Conservation (phyloP, 2,797 vertebrate genomes). For the Thaleichthys pacificus region DNA sequence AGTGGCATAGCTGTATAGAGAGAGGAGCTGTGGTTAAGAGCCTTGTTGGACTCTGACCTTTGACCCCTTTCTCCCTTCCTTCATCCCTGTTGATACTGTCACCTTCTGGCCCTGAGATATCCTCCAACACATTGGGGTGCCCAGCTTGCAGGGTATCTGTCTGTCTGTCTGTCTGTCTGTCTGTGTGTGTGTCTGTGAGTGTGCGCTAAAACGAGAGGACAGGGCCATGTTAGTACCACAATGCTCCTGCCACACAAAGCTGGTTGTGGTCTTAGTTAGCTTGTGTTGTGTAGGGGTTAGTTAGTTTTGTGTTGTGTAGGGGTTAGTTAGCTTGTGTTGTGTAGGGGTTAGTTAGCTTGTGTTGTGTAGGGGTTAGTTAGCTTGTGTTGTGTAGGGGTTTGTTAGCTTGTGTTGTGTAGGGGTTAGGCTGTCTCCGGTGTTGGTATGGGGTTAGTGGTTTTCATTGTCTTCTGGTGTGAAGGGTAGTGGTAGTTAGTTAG, state of each 20-base stretch:
- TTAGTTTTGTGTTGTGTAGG: not conserved
- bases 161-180: not conserved
- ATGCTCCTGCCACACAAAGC: no score
- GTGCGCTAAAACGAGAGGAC: not conserved
- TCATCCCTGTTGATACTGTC: slow-evolving; percentile 27
- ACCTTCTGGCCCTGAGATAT: slow-evolving; percentile 37
- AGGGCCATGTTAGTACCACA: no score
- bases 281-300: not conserved
- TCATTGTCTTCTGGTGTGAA: not conserved
- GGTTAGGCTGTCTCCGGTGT: not conserved
- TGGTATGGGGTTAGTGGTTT: not conserved
- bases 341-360: not conserved
- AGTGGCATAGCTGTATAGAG: slow-evolving; percentile 11
- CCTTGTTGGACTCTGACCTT: slow-evolving; percentile 50
- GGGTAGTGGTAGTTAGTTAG: not conserved
- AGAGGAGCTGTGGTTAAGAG: slow-evolving; percentile 32
- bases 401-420: not conserved
- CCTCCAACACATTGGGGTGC: slow-evolving; percentile 28
- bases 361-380: not conserved
- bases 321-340: not conserved
- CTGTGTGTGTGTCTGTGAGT: not conserved
- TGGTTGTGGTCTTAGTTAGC: no score
- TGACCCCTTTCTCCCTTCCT: slow-evolving; percentile 41
- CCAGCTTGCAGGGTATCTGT: slow-evolving; percentile 14
- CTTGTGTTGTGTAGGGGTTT: not conserved